Percentiles rank a stretch among this genome's conserved stretches.
These are phyloP conservation scores for Hucho hucho DNA, from an alignment of 2,113 vertebrate genomes.

Conservation along the genomic window DNA sequence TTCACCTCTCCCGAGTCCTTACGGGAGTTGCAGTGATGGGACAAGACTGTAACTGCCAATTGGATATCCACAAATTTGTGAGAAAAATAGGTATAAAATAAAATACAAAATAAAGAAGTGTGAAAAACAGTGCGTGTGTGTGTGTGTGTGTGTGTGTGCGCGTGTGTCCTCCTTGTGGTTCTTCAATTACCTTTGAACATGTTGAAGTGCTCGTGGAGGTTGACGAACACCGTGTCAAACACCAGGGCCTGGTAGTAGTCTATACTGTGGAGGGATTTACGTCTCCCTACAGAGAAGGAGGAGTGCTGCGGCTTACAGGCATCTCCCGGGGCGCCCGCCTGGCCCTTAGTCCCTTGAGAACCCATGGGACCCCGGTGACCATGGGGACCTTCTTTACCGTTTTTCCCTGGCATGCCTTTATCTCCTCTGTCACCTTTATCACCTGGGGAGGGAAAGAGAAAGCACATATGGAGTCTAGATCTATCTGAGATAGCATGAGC, in stretches of 20 bases:
- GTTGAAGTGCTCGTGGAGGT: conserved; percentile 87
- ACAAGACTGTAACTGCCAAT: too few relatives aligned
- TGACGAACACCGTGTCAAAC: conserved; percentile 92
- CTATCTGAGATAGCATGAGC: not conserved
- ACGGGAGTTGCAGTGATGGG: too few relatives aligned
- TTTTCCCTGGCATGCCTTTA: conserved; percentile 82
- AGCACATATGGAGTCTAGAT: not conserved
- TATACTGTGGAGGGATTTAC: conserved; percentile 87
- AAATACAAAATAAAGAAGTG: too few relatives aligned
- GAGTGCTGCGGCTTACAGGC: conserved; percentile 83
- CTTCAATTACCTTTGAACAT: conserved; percentile 81
- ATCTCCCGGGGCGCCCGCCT: conserved; percentile 80
- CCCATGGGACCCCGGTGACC: conserved; percentile 79
- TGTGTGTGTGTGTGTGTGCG: too few relatives aligned
- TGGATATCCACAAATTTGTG: too few relatives aligned
- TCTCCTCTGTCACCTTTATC: conserved; percentile 90
- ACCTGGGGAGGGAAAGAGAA: conserved; percentile 64
- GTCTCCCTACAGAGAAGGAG: conserved; percentile 89
- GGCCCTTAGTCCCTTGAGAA: conserved; percentile 84
- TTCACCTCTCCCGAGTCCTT: too few relatives aligned
- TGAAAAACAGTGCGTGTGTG: too few relatives aligned
- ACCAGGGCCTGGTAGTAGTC: conserved; percentile 88
- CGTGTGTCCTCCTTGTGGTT: too few relatives aligned
- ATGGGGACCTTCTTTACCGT: conserved; percentile 79
- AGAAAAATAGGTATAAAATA: too few relatives aligned